Evolutionary conservation across 2,888 invertebrate species (phyloP).

Genomic region (Lepidochitona cinerea): DNA sequence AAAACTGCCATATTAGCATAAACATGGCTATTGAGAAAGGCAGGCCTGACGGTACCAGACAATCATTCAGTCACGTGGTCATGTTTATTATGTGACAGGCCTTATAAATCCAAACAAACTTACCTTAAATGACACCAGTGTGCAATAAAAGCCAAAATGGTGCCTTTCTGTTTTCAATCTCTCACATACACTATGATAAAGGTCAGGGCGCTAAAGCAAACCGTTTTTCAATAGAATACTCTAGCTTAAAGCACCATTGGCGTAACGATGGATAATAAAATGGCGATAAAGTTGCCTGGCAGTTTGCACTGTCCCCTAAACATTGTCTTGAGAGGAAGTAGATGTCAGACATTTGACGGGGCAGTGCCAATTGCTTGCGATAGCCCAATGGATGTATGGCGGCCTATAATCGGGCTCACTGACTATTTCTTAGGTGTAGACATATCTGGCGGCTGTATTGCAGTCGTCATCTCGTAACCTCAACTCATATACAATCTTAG

Average conservation of each 20-base stretch:
- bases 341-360: neutral
- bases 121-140: neutral
- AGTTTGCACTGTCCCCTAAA: slow-evolving; percentile 6
- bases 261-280: neutral
- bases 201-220: neutral
- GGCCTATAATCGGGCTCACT: no score
- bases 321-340: neutral
- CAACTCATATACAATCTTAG: no score
- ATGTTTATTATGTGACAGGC: neutral
- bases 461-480: no score
- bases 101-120: neutral
- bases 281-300: neutral
- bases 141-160: neutral
- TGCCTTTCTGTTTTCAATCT: neutral
- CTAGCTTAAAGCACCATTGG: neutral
- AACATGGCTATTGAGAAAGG: neutral
- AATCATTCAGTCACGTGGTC: neutral
- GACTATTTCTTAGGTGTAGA: no score
- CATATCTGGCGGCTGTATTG: no score
- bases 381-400: neutral
- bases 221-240: neutral
- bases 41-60: neutral
- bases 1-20: slow-evolving; percentile 7
- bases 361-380: neutral
- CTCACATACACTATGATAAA: neutral